phyloP scores from a whole-genome alignment of 2,113 vertebrate genomes.

The Acanthochromis polyacanthus region DNA sequence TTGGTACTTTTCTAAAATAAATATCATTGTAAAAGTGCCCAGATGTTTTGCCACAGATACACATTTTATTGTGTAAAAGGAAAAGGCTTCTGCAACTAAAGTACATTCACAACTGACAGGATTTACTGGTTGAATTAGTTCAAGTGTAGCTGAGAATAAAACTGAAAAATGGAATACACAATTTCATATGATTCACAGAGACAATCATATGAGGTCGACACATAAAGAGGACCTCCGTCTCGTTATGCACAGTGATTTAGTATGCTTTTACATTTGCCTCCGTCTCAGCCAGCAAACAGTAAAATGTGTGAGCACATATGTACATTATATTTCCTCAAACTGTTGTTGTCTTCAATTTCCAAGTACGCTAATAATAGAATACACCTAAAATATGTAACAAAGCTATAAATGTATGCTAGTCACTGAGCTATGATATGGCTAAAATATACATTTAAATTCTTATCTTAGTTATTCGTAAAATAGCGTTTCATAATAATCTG shows the following conservation, averaged over 20 bases:
- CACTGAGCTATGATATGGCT: neutral
- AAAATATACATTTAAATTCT: slow-evolving; percentile 11
- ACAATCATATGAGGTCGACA: neutral
- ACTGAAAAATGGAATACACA: slow-evolving; percentile 1
- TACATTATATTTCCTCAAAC: neutral
- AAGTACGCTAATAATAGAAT: neutral
- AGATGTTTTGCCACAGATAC: slow-evolving; percentile 15
- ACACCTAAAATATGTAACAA: neutral
- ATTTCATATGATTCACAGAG: neutral
- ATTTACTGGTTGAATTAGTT: slow-evolving; percentile 36
- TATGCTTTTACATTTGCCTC: neutral
- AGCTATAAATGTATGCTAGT: slow-evolving; percentile 1
- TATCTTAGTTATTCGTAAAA: slow-evolving; percentile 20
- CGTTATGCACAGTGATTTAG: neutral
- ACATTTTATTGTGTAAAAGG: neutral
- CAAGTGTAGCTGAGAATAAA: slow-evolving; percentile 22
- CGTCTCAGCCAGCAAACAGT: neutral
- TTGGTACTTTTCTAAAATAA: neutral
- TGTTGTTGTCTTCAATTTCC: neutral
- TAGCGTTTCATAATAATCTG: slow-evolving; percentile 14
- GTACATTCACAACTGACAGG: slow-evolving; percentile 15
- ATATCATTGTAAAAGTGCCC: neutral
- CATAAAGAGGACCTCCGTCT: slow-evolving; percentile 11
- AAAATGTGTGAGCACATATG: neutral
- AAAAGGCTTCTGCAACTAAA: slow-evolving; percentile 13